These are phyloP conservation scores for Proterorhinus semilunaris DNA, from an alignment of 2,113 vertebrate species.

Conservation along the genomic window DNA sequence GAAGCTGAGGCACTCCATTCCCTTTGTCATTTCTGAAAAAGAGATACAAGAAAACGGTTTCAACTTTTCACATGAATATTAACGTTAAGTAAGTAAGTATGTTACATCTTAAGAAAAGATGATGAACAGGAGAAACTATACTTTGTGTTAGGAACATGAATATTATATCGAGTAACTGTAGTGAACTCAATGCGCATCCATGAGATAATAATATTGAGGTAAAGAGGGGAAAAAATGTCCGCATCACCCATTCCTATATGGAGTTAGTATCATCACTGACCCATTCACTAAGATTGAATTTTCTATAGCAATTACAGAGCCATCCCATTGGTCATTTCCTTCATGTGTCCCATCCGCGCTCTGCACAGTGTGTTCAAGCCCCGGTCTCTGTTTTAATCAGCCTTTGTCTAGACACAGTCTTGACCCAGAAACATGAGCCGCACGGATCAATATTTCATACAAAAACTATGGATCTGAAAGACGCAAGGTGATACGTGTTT, in stretches of 20 bases:
- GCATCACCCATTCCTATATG: neutral
- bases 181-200: neutral
- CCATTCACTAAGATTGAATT: neutral
- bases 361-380: neutral
- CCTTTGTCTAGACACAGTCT: neutral
- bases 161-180: too few species aligned
- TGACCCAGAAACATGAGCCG: slow-evolving; percentile 7
- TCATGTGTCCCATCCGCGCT: neutral
- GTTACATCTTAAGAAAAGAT: too few species aligned
- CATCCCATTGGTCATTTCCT: neutral
- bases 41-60: neutral
- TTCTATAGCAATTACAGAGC: neutral
- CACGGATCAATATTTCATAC: slow-evolving; percentile 6
- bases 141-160: too few species aligned
- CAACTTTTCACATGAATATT: too few species aligned
- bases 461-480: slow-evolving; percentile 6
- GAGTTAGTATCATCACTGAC: neutral
- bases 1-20: slow-evolving; percentile 28
- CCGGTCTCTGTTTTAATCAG: neutral
- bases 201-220: neutral
- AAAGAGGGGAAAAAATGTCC: neutral
- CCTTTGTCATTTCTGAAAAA: slow-evolving; percentile 48
- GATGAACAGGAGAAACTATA: too few species aligned
- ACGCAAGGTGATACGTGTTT: slow-evolving; percentile 4
- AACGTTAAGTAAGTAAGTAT: too few species aligned